These are phyloP conservation scores for Atta texana DNA, from an alignment of 1,140 invertebrate genomes.

Conservation along the genomic window DNA sequence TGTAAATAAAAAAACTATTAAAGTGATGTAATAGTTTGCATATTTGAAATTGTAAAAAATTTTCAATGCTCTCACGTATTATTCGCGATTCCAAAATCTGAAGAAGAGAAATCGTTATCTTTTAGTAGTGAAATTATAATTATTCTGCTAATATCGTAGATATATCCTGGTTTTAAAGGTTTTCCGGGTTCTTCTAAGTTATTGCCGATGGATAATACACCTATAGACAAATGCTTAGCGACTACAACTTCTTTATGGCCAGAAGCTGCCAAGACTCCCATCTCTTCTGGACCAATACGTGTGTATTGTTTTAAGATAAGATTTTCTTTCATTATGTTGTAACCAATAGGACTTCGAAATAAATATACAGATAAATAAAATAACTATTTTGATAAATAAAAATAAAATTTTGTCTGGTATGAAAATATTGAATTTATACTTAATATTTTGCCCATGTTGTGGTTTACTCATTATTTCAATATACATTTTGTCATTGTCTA, in stretches of 20 bases:
- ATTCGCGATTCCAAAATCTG: too few species aligned
- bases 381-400: background rate
- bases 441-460: conserved; percentile 91
- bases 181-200: too few species aligned
- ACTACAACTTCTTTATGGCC: conserved; percentile 88
- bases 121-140: too few species aligned
- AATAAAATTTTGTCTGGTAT: background rate
- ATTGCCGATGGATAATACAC: conserved; percentile 87
- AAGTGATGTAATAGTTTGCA: background rate
- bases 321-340: conserved; percentile 90
- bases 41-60: background rate
- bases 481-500: conserved; percentile 88
- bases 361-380: conserved; percentile 51
- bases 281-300: conserved; percentile 89
- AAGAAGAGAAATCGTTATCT: too few species aligned
- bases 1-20: background rate
- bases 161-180: too few species aligned
- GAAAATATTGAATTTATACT: conserved; percentile 84
- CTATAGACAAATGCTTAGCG: conserved; percentile 88
- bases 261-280: conserved; percentile 92
- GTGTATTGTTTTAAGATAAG: conserved; percentile 87
- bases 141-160: too few species aligned
- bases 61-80: too few species aligned
- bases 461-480: conserved; percentile 90
- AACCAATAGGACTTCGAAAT: conserved; percentile 90